Base-by-base conservation (phyloP, 2,888 invertebrate genomes). In the Hemicrepidius hirtus region DNA sequence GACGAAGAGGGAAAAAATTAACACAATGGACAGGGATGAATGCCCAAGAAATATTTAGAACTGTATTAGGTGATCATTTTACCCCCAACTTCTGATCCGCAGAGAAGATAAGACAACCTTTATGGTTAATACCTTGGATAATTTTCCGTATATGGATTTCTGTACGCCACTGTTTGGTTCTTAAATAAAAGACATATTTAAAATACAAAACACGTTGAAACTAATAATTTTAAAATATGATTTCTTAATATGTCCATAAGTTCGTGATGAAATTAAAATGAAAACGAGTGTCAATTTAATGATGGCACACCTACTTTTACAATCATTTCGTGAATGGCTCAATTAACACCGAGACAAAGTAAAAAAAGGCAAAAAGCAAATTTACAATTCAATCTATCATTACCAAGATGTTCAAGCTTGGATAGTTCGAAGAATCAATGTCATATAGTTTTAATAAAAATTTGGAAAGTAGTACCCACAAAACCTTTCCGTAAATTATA, bases 261-360 rank as follows among this genome's bases (percentile, higher is more conserved):
- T 4, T 18, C 13, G 46, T 46, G 46, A 46, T 46, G 46, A 46
- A 46, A 46, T 16, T 16, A 0, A 6, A 18, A 46, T 46, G 18
- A 20, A 46, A 46, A 46, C 16, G 18, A 3, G 46, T 46, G 16
- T 46, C 16, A 46, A 18, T 46, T 53, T 28, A 53, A 53, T 28
- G 53, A 53, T 13, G 53, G 53, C 53, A 53, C 53, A 13, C 53
- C 24, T 32, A 53, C 10, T 53, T 28, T 53, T 53, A 53, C 28
- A 53, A 53, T 53, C 28, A 21, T 53, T 28, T 32, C 24, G 53
- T 28, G 53, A 53, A 53, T 53, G 53, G 53, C 53, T 53, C 32
- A 53, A 53, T 53, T 53, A 28, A 28, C 53, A 53, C 10, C 3
- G 4, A 46, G 41, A 46, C 46, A 46, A 18, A 18, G 9, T 10